Conservation (phyloP, 1,140 invertebrate species). For the Hylaeus volcanicus region DNA sequence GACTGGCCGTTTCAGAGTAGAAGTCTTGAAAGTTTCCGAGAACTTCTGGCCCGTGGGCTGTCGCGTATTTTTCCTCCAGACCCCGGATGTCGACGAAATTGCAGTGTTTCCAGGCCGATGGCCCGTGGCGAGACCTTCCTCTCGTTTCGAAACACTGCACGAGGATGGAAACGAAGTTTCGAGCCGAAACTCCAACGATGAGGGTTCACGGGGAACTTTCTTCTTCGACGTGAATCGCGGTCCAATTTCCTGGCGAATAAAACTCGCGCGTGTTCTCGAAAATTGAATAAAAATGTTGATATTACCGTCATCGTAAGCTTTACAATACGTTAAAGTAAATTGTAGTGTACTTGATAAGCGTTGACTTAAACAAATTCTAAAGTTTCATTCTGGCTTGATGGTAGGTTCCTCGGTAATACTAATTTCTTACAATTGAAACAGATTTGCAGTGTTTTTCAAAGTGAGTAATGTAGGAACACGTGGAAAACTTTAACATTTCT, state of each 20-base stretch:
- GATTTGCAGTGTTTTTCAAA: no score
- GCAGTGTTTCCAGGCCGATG: slow-evolving; percentile 19
- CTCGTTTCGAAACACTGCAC: background rate
- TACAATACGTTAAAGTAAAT: no score
- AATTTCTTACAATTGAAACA: no score
- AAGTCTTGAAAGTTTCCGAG: slow-evolving; percentile 18
- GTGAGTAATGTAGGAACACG: no score
- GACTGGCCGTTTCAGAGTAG: background rate
- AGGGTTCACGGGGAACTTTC: background rate
- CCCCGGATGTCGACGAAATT: slow-evolving; percentile 10
- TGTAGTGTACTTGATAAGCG: no score
- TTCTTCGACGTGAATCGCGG: background rate
- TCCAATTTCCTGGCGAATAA: background rate
- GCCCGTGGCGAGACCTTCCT: slow-evolving; percentile 11
- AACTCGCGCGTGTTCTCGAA: slow-evolving; percentile 22
- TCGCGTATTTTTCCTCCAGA: background rate
- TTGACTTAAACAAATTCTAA: no score
- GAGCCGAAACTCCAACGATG: background rate
- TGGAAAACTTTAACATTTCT: no score
- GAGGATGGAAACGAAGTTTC: slow-evolving; percentile 3
- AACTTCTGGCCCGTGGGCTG: slow-evolving; percentile 9
- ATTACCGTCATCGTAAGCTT: no score
- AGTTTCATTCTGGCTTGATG: no score
- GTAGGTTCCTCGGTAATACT: no score
- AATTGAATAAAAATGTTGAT: no score